phyloP scores from a whole-genome alignment of 2,797 vertebrate species.

The Lutjanus argentimaculatus region DNA sequence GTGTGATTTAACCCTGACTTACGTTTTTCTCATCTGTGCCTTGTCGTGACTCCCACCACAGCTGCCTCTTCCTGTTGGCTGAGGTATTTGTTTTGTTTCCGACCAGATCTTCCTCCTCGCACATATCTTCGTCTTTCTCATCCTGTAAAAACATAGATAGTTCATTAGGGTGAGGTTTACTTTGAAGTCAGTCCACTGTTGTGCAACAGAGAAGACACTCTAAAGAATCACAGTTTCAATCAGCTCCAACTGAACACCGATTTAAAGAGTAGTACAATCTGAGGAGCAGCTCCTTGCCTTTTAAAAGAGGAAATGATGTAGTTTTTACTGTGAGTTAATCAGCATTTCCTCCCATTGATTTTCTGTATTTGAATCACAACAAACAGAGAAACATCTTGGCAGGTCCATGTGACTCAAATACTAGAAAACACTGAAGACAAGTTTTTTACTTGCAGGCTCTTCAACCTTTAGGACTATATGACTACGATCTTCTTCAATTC shows the following conservation, averaged over 20 bases:
- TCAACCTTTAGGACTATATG: background rate
- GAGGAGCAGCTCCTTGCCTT: conserved; percentile 20
- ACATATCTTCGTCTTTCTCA: conserved; percentile 81
- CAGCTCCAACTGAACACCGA: background rate
- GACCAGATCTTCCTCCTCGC: conserved; percentile 77
- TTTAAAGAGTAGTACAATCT: background rate
- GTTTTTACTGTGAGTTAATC: background rate
- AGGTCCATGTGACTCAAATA: background rate
- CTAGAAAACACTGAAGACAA: background rate
- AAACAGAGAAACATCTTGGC: background rate
- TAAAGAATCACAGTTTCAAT: conserved; percentile 16
- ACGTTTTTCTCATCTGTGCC: conserved; percentile 94
- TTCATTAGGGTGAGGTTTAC: background rate
- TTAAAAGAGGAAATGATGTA: background rate
- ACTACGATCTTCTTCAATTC: background rate
- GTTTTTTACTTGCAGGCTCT: too few species aligned
- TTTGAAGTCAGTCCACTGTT: conserved; percentile 1
- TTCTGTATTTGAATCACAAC: background rate
- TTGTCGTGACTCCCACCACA: conserved; percentile 93
- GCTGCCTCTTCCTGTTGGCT: conserved; percentile 89
- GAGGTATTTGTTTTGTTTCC: conserved; percentile 84
- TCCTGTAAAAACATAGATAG: conserved; percentile 80
- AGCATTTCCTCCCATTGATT: background rate
- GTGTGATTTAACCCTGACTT: conserved; percentile 35
- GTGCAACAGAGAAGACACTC: background rate